A percentile compares a stretch with the other conserved stretches of the same genome.
Conservation (phyloP, 2,797 vertebrate species). For the Danio albolineatus region DNA sequence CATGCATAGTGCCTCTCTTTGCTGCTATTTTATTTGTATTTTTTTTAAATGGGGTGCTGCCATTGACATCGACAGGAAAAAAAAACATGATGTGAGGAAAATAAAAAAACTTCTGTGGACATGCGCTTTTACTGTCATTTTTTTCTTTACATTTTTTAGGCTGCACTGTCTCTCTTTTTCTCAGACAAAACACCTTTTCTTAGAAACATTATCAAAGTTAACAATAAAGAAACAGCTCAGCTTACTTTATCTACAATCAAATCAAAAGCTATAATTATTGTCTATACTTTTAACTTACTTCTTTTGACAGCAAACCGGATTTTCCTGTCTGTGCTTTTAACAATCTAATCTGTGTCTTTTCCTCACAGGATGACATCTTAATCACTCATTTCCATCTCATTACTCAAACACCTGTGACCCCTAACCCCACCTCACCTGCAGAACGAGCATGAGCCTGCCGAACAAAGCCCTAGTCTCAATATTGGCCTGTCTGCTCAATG, state of each 20-base stretch:
- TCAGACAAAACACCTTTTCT: not conserved
- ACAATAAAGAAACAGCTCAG: not conserved
- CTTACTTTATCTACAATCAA: not conserved
- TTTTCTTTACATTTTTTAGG: not conserved
- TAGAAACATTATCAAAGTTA: constrained; percentile 3
- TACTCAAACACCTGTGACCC: constrained; percentile 28
- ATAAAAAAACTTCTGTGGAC: too few relatives aligned
- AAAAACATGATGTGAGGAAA: too few relatives aligned
- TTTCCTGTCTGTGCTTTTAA: not conserved
- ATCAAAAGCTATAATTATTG: not conserved
- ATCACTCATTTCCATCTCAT: constrained; percentile 42
- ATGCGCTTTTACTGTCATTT: too few relatives aligned
- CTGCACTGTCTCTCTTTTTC: not conserved
- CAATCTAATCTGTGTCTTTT: not conserved
- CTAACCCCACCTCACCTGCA: constrained; percentile 16
- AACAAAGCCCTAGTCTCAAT: not conserved
- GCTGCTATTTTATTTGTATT: too few relatives aligned
- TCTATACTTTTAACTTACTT: not conserved
- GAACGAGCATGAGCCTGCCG: constrained; percentile 4
- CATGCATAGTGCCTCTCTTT: too few relatives aligned
- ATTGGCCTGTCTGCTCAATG: not conserved
- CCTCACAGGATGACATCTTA: not conserved
- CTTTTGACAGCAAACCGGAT: not conserved
- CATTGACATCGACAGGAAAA: too few relatives aligned
- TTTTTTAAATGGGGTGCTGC: too few relatives aligned